A percentile compares a stretch with the other conserved stretches of the same genome.
Conservation (phyloP, 2,797 vertebrate genomes). For the Microctenopoma lineatum region DNA sequence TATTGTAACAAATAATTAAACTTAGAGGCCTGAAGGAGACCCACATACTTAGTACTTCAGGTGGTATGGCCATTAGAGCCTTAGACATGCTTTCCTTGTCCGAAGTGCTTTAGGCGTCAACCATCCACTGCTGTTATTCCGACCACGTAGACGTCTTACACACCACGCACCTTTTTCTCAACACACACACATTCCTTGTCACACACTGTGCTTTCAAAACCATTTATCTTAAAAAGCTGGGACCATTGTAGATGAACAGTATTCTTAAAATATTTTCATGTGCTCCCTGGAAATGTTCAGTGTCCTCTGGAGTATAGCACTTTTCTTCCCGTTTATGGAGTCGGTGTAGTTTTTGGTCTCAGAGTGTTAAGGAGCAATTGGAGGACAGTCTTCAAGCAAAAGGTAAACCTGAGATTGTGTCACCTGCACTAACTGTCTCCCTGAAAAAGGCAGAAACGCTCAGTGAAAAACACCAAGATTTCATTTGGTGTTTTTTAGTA, state of each 20-base stretch:
- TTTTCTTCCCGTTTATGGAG: conserved; percentile 11
- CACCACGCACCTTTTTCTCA: too few relatives aligned
- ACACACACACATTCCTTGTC: too few relatives aligned
- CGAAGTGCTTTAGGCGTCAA: background rate
- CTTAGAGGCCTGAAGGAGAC: background rate
- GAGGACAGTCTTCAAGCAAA: conserved; percentile 38
- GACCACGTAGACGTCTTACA: background rate
- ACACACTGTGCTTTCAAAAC: too few relatives aligned
- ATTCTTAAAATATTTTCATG: too few relatives aligned
- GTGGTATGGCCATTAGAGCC: background rate
- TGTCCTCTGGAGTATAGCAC: background rate
- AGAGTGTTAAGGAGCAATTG: conserved; percentile 11
- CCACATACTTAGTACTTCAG: background rate
- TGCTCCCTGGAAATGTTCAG: conserved; percentile 16
- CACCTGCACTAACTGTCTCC: conserved; percentile 8
- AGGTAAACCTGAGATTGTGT: conserved; percentile 54
- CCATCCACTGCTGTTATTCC: background rate
- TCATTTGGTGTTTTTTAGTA: conserved; percentile 25
- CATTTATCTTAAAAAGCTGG: too few relatives aligned
- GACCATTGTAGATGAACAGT: too few relatives aligned
- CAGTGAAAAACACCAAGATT: background rate
- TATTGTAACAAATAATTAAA: conserved; percentile 35
- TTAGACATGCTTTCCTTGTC: background rate
- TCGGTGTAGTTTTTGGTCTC: conserved; percentile 59
- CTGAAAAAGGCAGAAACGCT: conserved; percentile 16